Evolutionary conservation across 2,888 invertebrate species (phyloP).

Genomic region (Hirtodrosophila confusa): DNA sequence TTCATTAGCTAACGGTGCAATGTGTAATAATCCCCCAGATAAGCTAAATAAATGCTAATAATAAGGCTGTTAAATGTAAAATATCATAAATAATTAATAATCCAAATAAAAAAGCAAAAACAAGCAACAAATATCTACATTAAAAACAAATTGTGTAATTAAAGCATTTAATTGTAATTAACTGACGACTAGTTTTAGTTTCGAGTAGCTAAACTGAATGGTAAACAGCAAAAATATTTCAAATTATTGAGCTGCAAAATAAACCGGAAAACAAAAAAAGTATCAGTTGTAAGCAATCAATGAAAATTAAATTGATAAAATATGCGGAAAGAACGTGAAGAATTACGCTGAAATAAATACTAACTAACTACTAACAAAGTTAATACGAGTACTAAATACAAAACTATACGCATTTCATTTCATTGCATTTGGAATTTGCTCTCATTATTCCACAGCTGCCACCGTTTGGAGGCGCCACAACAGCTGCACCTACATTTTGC

Average conservation of each 20-base stretch:
- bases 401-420: conserved; percentile 36
- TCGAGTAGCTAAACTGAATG: conserved; percentile 61
- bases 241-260: conserved; percentile 7
- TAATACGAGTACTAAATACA: conserved; percentile 31
- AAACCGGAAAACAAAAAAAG: conserved; percentile 9
- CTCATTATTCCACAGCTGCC: conserved; percentile 37
- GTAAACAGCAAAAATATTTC: conserved; percentile 16
- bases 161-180: conserved; percentile 74
- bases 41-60: conserved; percentile 78
- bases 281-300: conserved; percentile 60
- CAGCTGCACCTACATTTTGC: conserved; percentile 77
- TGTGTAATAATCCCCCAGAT: conserved; percentile 69
- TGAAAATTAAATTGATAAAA: conserved; percentile 61
- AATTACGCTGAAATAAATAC: conserved; percentile 62
- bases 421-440: conserved; percentile 2
- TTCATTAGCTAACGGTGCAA: conserved; percentile 46
- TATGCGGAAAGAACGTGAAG: conserved; percentile 46
- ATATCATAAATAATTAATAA: conserved; percentile 74
- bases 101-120: conserved; percentile 27
- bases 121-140: conserved; percentile 39
- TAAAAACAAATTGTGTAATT: conserved; percentile 67
- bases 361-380: conserved; percentile 52
- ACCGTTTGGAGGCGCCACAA: conserved; percentile 80
- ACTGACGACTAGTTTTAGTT: conserved; percentile 73
- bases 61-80: conserved; percentile 84